Percentiles rank a stretch among this genome's conserved stretches.
These are phyloP conservation scores for Helogale parvula DNA, from an alignment of 2,113 vertebrate species.

Conservation along the genomic window DNA sequence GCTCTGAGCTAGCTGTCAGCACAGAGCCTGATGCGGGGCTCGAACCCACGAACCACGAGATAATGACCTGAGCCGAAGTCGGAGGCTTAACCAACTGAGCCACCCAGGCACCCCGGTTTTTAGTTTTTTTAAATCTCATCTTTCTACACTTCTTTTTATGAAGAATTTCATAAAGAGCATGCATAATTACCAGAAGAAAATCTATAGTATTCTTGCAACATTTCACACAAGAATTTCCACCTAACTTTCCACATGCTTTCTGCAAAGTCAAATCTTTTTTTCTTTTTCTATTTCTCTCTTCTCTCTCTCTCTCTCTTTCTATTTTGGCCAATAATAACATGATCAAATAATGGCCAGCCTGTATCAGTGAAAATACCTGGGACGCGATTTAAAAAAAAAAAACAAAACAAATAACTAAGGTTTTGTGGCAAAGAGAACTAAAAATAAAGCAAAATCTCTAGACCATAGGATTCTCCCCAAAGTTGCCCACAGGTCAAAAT, in stretches of 20 bases:
- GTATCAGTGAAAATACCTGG: background rate
- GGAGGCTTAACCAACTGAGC: too few species aligned
- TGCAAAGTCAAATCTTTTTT: constrained; percentile 8
- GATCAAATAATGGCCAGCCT: background rate
- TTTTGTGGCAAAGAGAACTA: background rate
- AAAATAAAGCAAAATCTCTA: background rate
- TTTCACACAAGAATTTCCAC: constrained; percentile 17
- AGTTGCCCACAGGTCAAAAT: background rate
- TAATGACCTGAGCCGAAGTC: too few species aligned
- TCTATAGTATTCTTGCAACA: background rate
- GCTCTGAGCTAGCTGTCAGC: too few species aligned
- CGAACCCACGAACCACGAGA: too few species aligned
- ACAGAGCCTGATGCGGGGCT: too few species aligned
- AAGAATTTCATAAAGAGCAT: background rate
- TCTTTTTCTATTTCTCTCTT: background rate
- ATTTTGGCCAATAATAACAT: background rate
- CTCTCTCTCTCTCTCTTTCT: background rate
- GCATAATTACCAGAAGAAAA: constrained; percentile 40
- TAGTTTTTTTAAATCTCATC: background rate
- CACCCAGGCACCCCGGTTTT: too few species aligned
- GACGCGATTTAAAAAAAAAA: background rate
- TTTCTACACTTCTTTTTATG: constrained; percentile 28
- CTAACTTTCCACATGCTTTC: constrained; percentile 2
- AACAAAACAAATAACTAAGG: background rate
- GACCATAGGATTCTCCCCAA: background rate